A percentile compares a stretch with the other conserved stretches of the same genome.
phyloP scores from a whole-genome alignment of 2,888 invertebrate species.

The Cryptocheilus praepositus region DNA sequence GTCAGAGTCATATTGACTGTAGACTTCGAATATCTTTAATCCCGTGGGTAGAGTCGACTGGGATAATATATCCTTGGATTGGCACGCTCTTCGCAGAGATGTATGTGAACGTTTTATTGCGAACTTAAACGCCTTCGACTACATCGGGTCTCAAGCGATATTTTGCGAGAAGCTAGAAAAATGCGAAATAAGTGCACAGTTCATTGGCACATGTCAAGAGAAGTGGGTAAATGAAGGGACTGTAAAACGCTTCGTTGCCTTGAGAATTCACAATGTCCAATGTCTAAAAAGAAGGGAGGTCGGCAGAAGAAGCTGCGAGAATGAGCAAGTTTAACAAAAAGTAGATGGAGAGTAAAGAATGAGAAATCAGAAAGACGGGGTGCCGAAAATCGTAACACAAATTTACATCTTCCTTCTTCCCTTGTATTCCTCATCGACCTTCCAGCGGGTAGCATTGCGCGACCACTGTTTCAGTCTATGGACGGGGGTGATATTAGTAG shows the following conservation, averaged over 20 bases:
- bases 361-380: slow-evolving; percentile 9
- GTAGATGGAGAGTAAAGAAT: not conserved
- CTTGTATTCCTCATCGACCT: slow-evolving; percentile 19
- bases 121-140: slow-evolving; percentile 14
- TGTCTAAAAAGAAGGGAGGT: slow-evolving; percentile 22
- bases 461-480: not conserved
- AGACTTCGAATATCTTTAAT: not conserved
- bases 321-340: not conserved
- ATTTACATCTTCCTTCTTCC: slow-evolving; percentile 27
- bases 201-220: not conserved
- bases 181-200: slow-evolving; percentile 13
- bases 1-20: no score
- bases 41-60: not conserved
- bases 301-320: slow-evolving; percentile 5
- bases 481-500: not conserved
- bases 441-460: slow-evolving; percentile 13
- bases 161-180: slow-evolving; percentile 4
- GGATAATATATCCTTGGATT: no score
- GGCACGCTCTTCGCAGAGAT: not conserved
- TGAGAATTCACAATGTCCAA: slow-evolving; percentile 30
- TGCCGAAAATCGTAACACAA: slow-evolving; percentile 30
- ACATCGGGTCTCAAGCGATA: no score
- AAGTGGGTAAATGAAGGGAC: slow-evolving; percentile 17
- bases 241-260: slow-evolving; percentile 37
- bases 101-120: not conserved